Conservation (phyloP, 2,113 vertebrate genomes). For the Chiloscyllium plagiosum region DNA sequence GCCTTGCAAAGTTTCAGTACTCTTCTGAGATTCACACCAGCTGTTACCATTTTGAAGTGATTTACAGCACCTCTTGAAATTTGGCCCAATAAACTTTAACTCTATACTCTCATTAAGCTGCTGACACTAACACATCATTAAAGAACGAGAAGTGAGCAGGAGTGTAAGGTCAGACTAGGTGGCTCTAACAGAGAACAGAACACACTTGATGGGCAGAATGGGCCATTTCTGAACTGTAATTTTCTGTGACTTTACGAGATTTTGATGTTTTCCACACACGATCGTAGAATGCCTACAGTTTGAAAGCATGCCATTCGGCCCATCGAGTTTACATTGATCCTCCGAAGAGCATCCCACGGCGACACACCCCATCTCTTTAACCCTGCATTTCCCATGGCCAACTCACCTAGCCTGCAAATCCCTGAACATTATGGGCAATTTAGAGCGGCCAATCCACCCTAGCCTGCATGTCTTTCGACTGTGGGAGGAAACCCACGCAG, state of each 20-base stretch:
- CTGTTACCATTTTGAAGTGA: constrained; percentile 26
- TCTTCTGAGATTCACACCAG: not conserved
- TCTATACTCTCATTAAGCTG: not conserved
- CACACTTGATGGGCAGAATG: not conserved
- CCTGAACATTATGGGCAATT: too few relatives aligned
- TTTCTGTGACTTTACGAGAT: not conserved
- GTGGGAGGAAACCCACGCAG: too few relatives aligned
- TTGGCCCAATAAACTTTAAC: constrained; percentile 24
- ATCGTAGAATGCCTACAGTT: too few relatives aligned
- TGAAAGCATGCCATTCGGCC: too few relatives aligned
- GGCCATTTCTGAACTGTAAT: not conserved
- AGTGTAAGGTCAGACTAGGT: not conserved
- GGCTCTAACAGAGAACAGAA: not conserved
- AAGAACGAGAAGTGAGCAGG: not conserved
- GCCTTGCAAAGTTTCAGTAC: not conserved
- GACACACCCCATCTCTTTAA: too few relatives aligned
- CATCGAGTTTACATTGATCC: too few relatives aligned
- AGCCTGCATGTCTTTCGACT: too few relatives aligned
- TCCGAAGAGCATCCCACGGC: too few relatives aligned
- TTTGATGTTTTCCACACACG: not conserved
- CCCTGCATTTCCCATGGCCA: too few relatives aligned
- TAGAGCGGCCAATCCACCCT: too few relatives aligned
- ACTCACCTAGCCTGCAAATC: too few relatives aligned
- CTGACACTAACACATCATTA: not conserved
- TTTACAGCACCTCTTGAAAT: constrained; percentile 13